Evolutionary conservation across 2,797 vertebrate species (phyloP), one percentile per base, ranked within the genome.

Genomic region (Xenops minutus): DNA sequence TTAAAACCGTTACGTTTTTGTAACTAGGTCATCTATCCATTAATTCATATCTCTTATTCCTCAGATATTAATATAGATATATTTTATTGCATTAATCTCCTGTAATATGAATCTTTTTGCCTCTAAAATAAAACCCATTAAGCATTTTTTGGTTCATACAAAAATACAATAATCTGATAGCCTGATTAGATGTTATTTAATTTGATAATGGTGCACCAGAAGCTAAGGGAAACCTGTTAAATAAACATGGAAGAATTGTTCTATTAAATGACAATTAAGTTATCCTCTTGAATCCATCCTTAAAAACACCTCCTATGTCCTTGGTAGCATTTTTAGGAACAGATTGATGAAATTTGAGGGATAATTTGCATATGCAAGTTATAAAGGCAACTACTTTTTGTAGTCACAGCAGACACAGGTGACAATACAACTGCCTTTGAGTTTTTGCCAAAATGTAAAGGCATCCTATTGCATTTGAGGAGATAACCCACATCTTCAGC

Each of bases 11-110:
- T 41, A 26, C 34, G 19, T 96, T 96, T 89, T 67, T 88, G 37
- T 94, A 97, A 97, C 81, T 97, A 82, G 97, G 97, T 97, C 96
- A 94, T 96, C 88, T 94, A 81, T 79, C 95, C 95, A 94, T 95
- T 96, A 96, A 84, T 89, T 96, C 86, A 71, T 67, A 77, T 52
- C 91, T 32, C 56, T 94, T 91, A 90, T 88, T 97, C 58, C 86
- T 92, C 69, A 93, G 63, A 88, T 83, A 92, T 88, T 96, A 97
- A 94, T 95, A 95, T 91, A 92, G 80, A 93, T 90, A 20, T 81
- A 76, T 94, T 94, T 95, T 93, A 39, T 71, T 79, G 66, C 59
- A 82, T 83, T 97, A 97, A 96, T 96, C 95, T 94, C 58, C 61
- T 48, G 72, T 74, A 94, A 95, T 97, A 87, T 58, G 66, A 93